phyloP scores from a whole-genome alignment of 2,888 invertebrate genomes.

The Dynastes tityus region DNA sequence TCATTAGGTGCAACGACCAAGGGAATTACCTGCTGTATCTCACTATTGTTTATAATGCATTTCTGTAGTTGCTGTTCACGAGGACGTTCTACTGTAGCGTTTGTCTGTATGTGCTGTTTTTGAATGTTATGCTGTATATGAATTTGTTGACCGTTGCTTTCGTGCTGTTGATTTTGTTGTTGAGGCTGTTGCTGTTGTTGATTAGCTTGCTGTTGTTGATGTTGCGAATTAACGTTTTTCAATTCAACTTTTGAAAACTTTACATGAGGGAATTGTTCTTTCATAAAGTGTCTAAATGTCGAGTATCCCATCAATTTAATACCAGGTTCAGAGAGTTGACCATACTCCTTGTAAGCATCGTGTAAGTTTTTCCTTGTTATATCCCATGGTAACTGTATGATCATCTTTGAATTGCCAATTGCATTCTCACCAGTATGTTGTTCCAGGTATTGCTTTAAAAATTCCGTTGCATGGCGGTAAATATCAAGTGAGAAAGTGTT shows the following conservation, averaged over 20 bases:
- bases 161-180: conserved; percentile 64
- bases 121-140: conserved; percentile 68
- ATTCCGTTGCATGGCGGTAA: conserved; percentile 84
- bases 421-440: conserved; percentile 76
- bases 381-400: conserved; percentile 74
- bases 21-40: conserved; percentile 77
- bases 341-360: conserved; percentile 83
- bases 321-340: conserved; percentile 79
- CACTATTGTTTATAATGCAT: conserved; percentile 73
- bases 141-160: conserved; percentile 57
- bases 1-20: conserved; percentile 74
- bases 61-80: conserved; percentile 72
- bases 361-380: conserved; percentile 81
- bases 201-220: conserved; percentile 71
- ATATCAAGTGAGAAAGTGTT: conserved; percentile 86
- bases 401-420: conserved; percentile 71
- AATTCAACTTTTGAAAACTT: conserved; percentile 79
- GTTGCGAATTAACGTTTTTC: conserved; percentile 72
- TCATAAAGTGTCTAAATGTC: conserved; percentile 86
- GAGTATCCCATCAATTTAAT: conserved; percentile 87
- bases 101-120: conserved; percentile 64
- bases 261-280: conserved; percentile 85
- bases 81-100: conserved; percentile 45
- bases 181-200: conserved; percentile 71
- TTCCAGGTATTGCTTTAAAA: conserved; percentile 82